Base-by-base conservation (phyloP, 1,140 invertebrate species). In the Dreissena rostriformis region DNA sequence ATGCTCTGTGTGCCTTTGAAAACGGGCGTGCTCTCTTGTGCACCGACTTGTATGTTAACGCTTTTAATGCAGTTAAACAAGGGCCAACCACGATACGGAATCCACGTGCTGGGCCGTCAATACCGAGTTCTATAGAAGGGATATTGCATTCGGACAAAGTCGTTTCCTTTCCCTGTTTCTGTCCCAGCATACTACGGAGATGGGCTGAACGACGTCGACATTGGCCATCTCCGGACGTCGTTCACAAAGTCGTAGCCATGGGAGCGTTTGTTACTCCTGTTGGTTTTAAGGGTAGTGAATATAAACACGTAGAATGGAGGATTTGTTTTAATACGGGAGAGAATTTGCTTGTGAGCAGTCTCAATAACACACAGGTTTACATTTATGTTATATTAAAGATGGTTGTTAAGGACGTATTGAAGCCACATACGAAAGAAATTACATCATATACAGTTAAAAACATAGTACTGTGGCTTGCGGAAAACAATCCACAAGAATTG, bases 381-480 rank as follows among this genome's bases (percentile, higher is more conserved):
- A 24, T 73, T 2, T 24, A 52, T 53, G 24, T 49, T 5, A 10
- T 73, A 7, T 2, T 73, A 10, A 73, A 73, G 24, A 53, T 52
- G 19, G 14, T 73, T 0, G 39, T 22, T 1, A 73, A 73, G 24
- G 10, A 73, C 5, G 10, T 73, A 15, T 53, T 73, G 5, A 49
- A 73, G 5, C 39, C 71, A 73, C 52, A 15, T 15, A 53, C 22
- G 22, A 26, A 26, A 17, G 71, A 73, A 12, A 51, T 73, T n/a
- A n/a, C 71, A 26, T 73, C 71, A 53, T 73, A 73, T 53, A 53
- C 55, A 8, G 12, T 73, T 49, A 73, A 73, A 24, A 73, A 73
- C 49, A 7, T 73, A 12, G 28, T 73, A n/a, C 39, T 73, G 22
- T 73, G 71, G 71, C 52, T 73, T 49, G 71, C 71, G 15, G 71